Base-by-base conservation (phyloP, 2,888 invertebrate genomes). In the Campoplex nolae region DNA sequence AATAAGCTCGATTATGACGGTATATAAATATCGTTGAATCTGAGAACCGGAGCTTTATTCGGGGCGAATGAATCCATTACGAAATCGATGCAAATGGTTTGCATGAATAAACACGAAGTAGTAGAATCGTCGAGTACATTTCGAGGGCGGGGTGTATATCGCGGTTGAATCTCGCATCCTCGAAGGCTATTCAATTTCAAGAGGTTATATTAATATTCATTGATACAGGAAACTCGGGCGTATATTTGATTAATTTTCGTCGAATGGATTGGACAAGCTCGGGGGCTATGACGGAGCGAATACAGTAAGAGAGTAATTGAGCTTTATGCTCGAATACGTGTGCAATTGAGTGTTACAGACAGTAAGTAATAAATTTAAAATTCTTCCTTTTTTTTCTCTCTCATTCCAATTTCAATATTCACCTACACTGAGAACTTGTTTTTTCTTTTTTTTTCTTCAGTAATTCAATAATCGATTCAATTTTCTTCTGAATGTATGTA, bases 201-300 rank as follows among this genome's bases (percentile, higher is more conserved):
- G 62, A 62, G 62, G 32, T 62, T 32, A 7, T 32, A 62, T 62
- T 32, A 62, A 62, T 62, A 62, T 62, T 62, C 62, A 62, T 62
- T 62, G 62, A 62, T 62, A 32, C 32, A 62, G 62, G 62, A 62
- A 62, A 62, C 62, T 62, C 62, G 62, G 62, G 62, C 62, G 62
- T 62, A 62, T 62, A 62, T 62, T 62, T 62, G 62, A 32, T 62
- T 62, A 62, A 62, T 62, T 32, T 32, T 62, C 62, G 62, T 62
- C 62, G 16, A 62, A 32, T 32, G 62, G 62, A 62, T 62, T 32
- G 62, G 32, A 16, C 16, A 32, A 62, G 62, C 32, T 62, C 16
- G 62, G 16, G 16, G 32, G 1, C 32, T 32, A 62, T 16, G 32
- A 32, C 62, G 32, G 16, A 62, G 62, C 13, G 62, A 32, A 62